A percentile compares a stretch with the other conserved stretches of the same genome.
Evolutionary conservation across 2,888 invertebrate genomes (phyloP).

Genomic region (Auanema freiburgensis): DNA sequence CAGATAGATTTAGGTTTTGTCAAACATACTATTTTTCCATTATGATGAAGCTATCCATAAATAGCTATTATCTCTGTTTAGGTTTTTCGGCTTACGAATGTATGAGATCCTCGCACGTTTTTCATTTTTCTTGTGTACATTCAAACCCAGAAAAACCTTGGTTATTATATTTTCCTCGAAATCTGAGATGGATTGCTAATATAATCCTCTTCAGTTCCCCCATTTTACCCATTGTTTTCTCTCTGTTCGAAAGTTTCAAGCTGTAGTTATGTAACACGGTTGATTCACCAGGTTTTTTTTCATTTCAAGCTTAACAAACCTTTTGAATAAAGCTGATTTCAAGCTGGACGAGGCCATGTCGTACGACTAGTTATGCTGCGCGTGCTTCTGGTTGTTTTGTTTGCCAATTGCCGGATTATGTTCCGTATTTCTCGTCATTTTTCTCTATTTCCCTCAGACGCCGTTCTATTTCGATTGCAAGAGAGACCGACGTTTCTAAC

Average conservation of each 20-base stretch:
- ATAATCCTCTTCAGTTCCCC: neutral
- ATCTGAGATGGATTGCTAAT: neutral
- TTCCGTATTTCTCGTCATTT: neutral
- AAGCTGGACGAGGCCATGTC: neutral
- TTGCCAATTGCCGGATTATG: conserved; percentile 5
- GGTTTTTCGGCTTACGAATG: neutral
- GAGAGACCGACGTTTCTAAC: too few species aligned
- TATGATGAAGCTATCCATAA: conserved; percentile 7
- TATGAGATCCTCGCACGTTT: conserved; percentile 1
- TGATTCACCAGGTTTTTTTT: neutral
- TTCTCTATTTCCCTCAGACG: too few species aligned
- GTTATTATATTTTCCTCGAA: too few species aligned
- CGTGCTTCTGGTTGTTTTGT: conserved; percentile 6
- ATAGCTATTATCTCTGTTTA: neutral
- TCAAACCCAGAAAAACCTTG: too few species aligned
- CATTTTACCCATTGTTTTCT: neutral
- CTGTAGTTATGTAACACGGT: conserved; percentile 1
- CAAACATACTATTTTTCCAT: too few species aligned
- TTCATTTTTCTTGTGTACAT: too few species aligned
- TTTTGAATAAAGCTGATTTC: too few species aligned
- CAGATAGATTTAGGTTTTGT: too few species aligned
- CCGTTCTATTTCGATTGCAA: too few species aligned
- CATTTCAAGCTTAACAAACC: too few species aligned
- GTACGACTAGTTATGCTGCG: neutral
- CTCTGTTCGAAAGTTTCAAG: neutral